phyloP scores from a whole-genome alignment of 1,140 invertebrate genomes.

The Caenorhabditis tropicalis region DNA sequence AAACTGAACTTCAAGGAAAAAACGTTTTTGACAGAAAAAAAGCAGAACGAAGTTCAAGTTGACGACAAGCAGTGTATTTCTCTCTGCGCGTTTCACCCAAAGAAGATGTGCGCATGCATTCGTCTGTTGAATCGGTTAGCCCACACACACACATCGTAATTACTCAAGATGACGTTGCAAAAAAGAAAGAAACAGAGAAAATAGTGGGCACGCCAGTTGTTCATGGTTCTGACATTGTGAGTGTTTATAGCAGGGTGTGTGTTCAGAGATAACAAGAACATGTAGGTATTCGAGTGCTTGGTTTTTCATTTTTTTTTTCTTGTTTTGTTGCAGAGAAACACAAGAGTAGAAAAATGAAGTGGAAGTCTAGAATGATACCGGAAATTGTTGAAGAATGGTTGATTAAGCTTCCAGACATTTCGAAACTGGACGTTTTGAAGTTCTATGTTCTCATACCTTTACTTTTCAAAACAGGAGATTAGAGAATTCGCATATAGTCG shows the following conservation, averaged over 20 bases:
- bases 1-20: neutral
- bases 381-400: too few relatives aligned
- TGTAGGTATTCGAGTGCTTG: neutral
- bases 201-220: neutral
- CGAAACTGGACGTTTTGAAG: too few relatives aligned
- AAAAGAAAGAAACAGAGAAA: neutral
- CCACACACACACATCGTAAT: slow-evolving; percentile 36
- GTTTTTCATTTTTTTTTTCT: neutral
- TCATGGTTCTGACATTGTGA: slow-evolving; percentile 16
- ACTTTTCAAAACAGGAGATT: too few relatives aligned
- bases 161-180: slow-evolving; percentile 42
- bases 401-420: too few relatives aligned
- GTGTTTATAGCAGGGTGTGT: slow-evolving; percentile 24
- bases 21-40: neutral
- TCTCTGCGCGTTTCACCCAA: neutral
- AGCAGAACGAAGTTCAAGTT: neutral
- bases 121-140: slow-evolving; percentile 37
- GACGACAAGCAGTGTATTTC: neutral
- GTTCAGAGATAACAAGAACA: slow-evolving; percentile 23
- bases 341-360: neutral
- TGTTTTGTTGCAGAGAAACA: neutral
- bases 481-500: too few relatives aligned
- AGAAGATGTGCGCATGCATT: slow-evolving; percentile 28
- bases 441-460: too few relatives aligned
- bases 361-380: neutral